Percentiles rank a stretch among this genome's conserved stretches.
Evolutionary conservation across 2,797 vertebrate species (phyloP).

Genomic region (Alfaro cultratus): DNA sequence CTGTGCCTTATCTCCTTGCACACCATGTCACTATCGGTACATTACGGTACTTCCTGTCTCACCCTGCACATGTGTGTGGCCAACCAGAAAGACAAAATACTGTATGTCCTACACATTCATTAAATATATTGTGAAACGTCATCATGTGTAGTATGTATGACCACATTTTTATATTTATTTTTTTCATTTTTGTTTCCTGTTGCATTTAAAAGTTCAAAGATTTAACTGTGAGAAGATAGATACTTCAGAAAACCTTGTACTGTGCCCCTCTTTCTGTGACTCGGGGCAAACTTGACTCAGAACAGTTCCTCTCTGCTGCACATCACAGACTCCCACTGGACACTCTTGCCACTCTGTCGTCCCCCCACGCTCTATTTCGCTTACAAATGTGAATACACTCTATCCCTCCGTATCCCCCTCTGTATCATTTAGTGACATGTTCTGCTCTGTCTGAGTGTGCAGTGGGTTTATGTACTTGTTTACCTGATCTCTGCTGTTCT

Average conservation of each 20-base stretch:
- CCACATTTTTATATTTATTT: not conserved
- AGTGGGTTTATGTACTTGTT: constrained; percentile 4
- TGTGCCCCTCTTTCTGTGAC: constrained; percentile 36
- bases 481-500: constrained; percentile 12
- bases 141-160: not conserved
- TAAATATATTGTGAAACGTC: not conserved
- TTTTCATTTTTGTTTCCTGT: constrained; percentile 3
- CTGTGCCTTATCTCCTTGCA: constrained; percentile 32
- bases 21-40: too few relatives aligned
- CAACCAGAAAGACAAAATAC: not conserved
- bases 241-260: constrained; percentile 37
- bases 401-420: constrained; percentile 42
- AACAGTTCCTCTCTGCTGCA: constrained; percentile 67
- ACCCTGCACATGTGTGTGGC: not conserved
- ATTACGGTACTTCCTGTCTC: not conserved
- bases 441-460: constrained; percentile 25
- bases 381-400: constrained; percentile 66
- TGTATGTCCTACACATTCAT: not conserved
- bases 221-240: constrained; percentile 25
- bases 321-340: constrained; percentile 63
- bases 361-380: constrained; percentile 70
- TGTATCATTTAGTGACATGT: constrained; percentile 42
- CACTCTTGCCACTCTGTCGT: constrained; percentile 55
- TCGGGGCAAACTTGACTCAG: constrained; percentile 55
- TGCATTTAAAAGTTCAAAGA: not conserved